Conservation (phyloP, 2,797 vertebrate genomes). For the Muscicapa striata region DNA sequence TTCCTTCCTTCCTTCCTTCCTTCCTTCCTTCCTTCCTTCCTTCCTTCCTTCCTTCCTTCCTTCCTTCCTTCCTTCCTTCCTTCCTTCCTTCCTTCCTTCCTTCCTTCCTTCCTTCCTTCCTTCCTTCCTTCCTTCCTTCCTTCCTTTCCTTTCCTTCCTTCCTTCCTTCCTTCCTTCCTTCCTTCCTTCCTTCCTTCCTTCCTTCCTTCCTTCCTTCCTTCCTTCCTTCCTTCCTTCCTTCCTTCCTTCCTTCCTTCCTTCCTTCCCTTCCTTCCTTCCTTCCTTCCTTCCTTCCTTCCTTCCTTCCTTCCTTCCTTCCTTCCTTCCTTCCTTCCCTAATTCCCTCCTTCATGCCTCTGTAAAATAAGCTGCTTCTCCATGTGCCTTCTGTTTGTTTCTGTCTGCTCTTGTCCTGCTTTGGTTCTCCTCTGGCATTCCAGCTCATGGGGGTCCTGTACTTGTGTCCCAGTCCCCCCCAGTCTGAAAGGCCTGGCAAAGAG, state of each 20-base stretch:
- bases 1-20: too few relatives aligned
- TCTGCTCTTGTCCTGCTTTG: neutral
- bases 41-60: neutral
- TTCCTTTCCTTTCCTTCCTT: neutral
- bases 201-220: neutral
- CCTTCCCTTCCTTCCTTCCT: neutral
- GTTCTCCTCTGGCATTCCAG: neutral
- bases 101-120: neutral
- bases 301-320: neutral
- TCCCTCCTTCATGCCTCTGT: neutral
- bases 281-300: neutral
- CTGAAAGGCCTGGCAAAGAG: neutral
- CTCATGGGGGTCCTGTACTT: neutral
- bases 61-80: neutral
- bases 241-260: too few relatives aligned
- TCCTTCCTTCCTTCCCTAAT: neutral
- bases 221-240: too few relatives aligned
- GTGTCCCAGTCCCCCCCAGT: neutral
- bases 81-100: neutral
- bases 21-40: neutral
- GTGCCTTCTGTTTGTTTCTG: neutral
- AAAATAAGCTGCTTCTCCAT: neutral
- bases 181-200: neutral
- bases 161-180: neutral
- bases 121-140: neutral